Evolutionary conservation across 2,888 invertebrate species (phyloP).

Genomic region (Tetragonula carbonaria): DNA sequence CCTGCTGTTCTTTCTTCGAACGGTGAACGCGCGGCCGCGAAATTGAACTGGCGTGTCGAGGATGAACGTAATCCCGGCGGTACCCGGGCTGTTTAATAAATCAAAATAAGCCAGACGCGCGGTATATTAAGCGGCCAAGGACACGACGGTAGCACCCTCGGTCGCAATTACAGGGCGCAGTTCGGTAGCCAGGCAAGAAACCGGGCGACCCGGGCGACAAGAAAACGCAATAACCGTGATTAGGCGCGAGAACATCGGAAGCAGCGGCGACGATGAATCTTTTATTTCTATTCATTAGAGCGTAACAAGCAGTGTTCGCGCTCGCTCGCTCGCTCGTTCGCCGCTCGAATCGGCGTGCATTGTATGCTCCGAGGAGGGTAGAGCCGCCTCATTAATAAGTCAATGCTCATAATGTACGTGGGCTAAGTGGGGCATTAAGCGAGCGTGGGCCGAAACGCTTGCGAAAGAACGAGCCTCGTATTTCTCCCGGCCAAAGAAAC

Average conservation of each 20-base stretch:
- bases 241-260: conserved; percentile 39
- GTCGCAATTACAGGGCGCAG: conserved; percentile 14
- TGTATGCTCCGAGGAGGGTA: conserved; percentile 52
- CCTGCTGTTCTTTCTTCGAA: no score
- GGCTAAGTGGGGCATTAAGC: conserved; percentile 69
- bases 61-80: conserved; percentile 13
- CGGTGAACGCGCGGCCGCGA: no score
- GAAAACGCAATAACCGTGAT: conserved; percentile 52
- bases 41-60: not conserved
- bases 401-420: conserved; percentile 66
- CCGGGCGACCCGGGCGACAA: conserved; percentile 13
- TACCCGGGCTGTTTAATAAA: conserved; percentile 1
- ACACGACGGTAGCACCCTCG: not conserved
- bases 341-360: conserved; percentile 27
- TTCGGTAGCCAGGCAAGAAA: conserved; percentile 13
- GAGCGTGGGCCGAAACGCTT: conserved; percentile 55
- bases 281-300: conserved; percentile 59
- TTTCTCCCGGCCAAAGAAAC: conserved; percentile 29
- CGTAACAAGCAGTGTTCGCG: conserved; percentile 16
- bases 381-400: conserved; percentile 68
- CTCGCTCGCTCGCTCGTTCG: not conserved
- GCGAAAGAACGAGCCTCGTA: conserved; percentile 51
- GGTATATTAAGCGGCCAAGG: conserved; percentile 17
- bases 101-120: conserved; percentile 14
- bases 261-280: conserved; percentile 36